Conservation (phyloP, 1,140 invertebrate species). For the Lordiphosa stackelbergi region DNA sequence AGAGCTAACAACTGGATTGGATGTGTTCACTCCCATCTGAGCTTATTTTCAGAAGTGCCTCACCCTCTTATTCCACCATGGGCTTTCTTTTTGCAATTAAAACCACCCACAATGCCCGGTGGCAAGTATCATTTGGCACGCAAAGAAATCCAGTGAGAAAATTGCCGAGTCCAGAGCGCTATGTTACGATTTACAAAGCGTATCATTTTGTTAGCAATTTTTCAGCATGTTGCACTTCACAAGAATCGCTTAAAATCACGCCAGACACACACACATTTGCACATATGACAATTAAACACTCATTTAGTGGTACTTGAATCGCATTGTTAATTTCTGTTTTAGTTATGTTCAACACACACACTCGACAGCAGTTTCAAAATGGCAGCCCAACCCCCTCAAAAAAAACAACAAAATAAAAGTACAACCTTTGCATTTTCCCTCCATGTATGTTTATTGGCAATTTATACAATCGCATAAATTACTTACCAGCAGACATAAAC, state of each 20-base stretch:
- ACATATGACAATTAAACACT: slow-evolving; percentile 7
- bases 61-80: too few species aligned
- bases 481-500: slow-evolving; percentile 57
- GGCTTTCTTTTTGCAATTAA: slow-evolving; percentile 23
- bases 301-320: slow-evolving; percentile 25
- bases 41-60: too few species aligned
- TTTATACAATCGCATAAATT: slow-evolving; percentile 72
- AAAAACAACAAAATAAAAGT: slow-evolving; percentile 9
- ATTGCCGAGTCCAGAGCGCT: slow-evolving; percentile 40
- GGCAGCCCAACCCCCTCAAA: background rate
- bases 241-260: slow-evolving; percentile 61
- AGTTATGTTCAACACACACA: slow-evolving; percentile 65
- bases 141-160: slow-evolving; percentile 71
- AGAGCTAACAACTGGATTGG: too few species aligned
- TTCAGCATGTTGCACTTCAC: slow-evolving; percentile 69
- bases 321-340: slow-evolving; percentile 63
- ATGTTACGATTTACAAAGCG: slow-evolving; percentile 63
- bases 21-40: too few species aligned
- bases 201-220: slow-evolving; percentile 74
- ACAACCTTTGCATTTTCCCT: slow-evolving; percentile 58
- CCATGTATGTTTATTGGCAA: slow-evolving; percentile 63
- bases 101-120: slow-evolving; percentile 35
- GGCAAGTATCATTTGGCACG: slow-evolving; percentile 71
- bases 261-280: slow-evolving; percentile 23
- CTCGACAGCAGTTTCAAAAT: slow-evolving; percentile 24